These are phyloP conservation scores for Venturia canescens DNA, from an alignment of 1,140 invertebrate species.

Conservation along the genomic window DNA sequence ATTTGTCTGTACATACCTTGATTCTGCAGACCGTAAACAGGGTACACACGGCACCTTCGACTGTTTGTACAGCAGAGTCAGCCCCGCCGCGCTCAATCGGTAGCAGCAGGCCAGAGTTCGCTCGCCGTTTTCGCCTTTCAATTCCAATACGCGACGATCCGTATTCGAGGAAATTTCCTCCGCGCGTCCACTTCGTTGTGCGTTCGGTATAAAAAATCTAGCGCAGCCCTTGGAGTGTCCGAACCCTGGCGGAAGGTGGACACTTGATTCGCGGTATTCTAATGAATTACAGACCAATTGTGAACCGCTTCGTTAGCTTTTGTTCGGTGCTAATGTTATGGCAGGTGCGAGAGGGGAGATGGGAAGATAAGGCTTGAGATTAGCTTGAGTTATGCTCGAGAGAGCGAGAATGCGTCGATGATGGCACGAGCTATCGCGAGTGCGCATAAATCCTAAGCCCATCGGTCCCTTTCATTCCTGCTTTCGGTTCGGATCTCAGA, in stretches of 20 bases:
- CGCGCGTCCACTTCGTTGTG: background rate
- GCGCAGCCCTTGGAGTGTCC: too few species aligned
- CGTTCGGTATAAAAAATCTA: too few species aligned
- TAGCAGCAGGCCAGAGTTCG: background rate
- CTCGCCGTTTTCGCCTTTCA: constrained; percentile 50
- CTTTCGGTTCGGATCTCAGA: background rate
- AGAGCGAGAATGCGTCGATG: constrained; percentile 28
- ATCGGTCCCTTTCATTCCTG: constrained; percentile 48
- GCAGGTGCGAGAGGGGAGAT: background rate
- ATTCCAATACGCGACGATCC: constrained; percentile 66
- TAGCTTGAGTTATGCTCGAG: constrained; percentile 9
- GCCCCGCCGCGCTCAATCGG: constrained; percentile 40
- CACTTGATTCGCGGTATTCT: too few species aligned
- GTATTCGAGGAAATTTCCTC: constrained; percentile 52
- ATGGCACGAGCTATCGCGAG: constrained; percentile 42
- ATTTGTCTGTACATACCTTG: background rate
- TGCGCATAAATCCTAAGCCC: constrained; percentile 54
- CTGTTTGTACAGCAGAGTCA: constrained; percentile 69
- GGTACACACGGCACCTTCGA: constrained; percentile 70
- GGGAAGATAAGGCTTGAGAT: too few species aligned
- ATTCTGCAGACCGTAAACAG: constrained; percentile 54
- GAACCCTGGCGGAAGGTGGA: too few species aligned
- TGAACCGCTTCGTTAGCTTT: too few species aligned
- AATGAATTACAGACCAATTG: too few species aligned
- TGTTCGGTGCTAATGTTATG: too few species aligned